Evolutionary conservation across 2,888 invertebrate species (phyloP), one percentile per base, ranked within the genome.

Genomic region (Leptinotarsa peninsularis): DNA sequence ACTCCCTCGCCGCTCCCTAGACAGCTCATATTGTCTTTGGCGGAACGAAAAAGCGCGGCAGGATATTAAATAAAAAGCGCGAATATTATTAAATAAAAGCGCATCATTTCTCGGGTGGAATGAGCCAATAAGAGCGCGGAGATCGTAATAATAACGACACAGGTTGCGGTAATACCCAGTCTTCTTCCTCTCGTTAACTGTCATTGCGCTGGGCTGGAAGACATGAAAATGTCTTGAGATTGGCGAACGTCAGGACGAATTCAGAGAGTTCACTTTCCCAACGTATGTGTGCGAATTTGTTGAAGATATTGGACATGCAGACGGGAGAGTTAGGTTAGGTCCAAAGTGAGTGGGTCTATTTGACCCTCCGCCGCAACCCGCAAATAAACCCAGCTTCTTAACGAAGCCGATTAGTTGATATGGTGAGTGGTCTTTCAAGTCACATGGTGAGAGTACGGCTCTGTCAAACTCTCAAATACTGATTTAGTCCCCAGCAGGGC

Each of bases 21-120:
- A 73, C 73, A 33, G 70, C 70, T 71, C 67, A 73, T 73, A 76
- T 76, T 73, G 71, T 73, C 71, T 76, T 72, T 43, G 43, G 54
- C 72, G 52, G 15, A 13, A 15, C 15, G 52, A 49, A 56, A 66
- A 70, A 72, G 71, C 76, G 43, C 66, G 72, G 78, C 74, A 66
- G 76, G 80, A 81, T 82, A 82, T 82, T 82, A 81, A 83, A 83
- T 82, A 81, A 83, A 81, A 82, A 77, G 75, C 13, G 76, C 73
- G 75, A 71, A 79, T 76, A 78, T 81, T 83, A 85, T 85, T 84
- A 85, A 85, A 84, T 82, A 82, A 79, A 82, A 83, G 83, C 84
- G 83, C 84, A 82, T 84, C 83, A 84, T 84, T 84, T 80, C 73
- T 81, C 73, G 83, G 84, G 84, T 85, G 84, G 84, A 84, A 80